Base-by-base conservation (phyloP, 1,140 invertebrate species). In the Limonius californicus region DNA sequence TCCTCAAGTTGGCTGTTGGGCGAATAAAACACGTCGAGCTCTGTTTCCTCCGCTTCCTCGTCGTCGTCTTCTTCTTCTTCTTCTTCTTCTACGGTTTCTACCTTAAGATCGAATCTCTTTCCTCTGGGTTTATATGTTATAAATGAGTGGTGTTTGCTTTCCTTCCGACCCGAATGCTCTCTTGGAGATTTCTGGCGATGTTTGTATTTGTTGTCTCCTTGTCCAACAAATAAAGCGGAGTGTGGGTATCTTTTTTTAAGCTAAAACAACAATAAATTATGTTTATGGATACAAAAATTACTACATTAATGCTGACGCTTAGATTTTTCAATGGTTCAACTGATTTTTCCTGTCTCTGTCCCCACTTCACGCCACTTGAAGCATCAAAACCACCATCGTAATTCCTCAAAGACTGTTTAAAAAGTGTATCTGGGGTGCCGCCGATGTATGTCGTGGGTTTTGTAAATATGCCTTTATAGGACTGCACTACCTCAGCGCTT, bases 381-480 rank as follows among this genome's bases (percentile, higher is more conserved):
- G 39, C 12, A 4, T 53, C 35, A 53, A 61, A 50, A n/a, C 61
- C 54, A n/a, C 61, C 54, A 39, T 57, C 35, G 27, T 61, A 61
- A 45, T 64, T 64, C 18, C 59, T 54, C 14, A 64, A 57, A 15
- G 54, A 45, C 16, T 64, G 45, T 21, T 30, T 58, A 15, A 64
- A 63, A 47, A 54, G 35, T 11, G 35, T 21, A 14, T 64, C 62
- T 1, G 62, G 50, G 39, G 59, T 57, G 14, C 57, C 62, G 14
- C 42, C 16, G 12, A 59, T 57, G 14, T 53, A 42, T 11, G 50
- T 20, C 2, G 50, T 8, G 1, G 35, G 35, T 53, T 54, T 55
- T 9, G 42, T 54, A 11, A 64, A 54, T 1, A 59, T 18, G 1
- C 19, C 20, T 20, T 30, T 27, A 21, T 59, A 64, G 8, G 54